Evolutionary conservation across 2,888 invertebrate species (phyloP).

Genomic region (Nezara viridula): DNA sequence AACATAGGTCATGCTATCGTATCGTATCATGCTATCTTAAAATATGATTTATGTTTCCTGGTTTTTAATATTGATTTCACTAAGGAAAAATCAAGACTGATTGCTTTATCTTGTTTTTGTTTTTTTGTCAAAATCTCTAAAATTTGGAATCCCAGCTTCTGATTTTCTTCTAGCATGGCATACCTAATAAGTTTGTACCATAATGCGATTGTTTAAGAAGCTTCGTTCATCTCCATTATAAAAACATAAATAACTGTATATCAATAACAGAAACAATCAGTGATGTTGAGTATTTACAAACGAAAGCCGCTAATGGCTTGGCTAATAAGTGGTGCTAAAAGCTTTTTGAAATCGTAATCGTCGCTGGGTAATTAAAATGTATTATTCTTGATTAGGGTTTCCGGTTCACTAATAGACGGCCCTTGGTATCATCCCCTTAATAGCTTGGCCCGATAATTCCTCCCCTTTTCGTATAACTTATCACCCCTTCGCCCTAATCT

Average conservation of each 20-base stretch:
- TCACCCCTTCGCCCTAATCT: constrained; percentile 53
- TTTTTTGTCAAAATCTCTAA: too few species aligned
- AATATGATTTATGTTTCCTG: too few species aligned
- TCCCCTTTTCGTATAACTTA: constrained; percentile 48
- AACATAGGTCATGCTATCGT: too few species aligned
- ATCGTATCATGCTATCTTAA: too few species aligned
- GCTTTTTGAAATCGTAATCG: constrained; percentile 54
- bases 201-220: too few species aligned
- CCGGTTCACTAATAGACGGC: constrained; percentile 45
- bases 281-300: not conserved
- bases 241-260: not conserved
- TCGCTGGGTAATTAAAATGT: constrained; percentile 51
- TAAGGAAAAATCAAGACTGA: too few species aligned
- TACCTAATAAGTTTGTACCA: too few species aligned
- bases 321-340: constrained; percentile 45
- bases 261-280: not conserved
- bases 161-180: too few species aligned
- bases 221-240: too few species aligned
- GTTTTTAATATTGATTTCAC: too few species aligned
- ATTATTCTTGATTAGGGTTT: constrained; percentile 54
- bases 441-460: constrained; percentile 43
- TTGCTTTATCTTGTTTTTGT: too few species aligned
- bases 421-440: constrained; percentile 33
- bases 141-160: too few species aligned
- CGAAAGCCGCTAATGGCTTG: not conserved